These are phyloP conservation scores for Lepidochrysops patricia DNA, from an alignment of 2,888 invertebrate genomes.

Conservation along the genomic window DNA sequence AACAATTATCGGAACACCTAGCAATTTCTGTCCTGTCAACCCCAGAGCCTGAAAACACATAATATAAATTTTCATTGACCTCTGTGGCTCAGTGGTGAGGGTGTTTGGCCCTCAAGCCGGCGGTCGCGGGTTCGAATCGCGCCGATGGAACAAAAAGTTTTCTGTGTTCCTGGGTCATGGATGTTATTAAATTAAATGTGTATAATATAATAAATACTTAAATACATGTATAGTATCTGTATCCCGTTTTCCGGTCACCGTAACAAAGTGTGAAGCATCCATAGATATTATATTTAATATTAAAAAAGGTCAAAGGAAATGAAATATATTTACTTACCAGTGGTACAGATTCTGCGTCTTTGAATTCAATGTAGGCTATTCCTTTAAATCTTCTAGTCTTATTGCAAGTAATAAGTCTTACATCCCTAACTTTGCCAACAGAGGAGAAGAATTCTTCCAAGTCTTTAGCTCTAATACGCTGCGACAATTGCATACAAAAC, in stretches of 20 bases:
- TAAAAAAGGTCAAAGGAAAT: not conserved
- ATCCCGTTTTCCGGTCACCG: too few species aligned
- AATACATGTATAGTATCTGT: too few species aligned
- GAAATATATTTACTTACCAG: slow-evolving; percentile 75
- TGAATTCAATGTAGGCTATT: slow-evolving; percentile 99
- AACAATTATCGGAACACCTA: slow-evolving; percentile 97
- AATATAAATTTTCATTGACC: too few species aligned
- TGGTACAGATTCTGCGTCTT: slow-evolving; percentile 97
- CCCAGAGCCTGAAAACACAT: slow-evolving; percentile 89
- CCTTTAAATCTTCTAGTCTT: slow-evolving; percentile 99
- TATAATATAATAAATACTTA: too few species aligned
- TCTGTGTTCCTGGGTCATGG: too few species aligned
- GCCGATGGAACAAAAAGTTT: too few species aligned
- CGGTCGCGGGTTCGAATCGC: too few species aligned
- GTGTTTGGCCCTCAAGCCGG: too few species aligned
- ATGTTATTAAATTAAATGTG: too few species aligned
- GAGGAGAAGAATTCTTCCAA: slow-evolving; percentile 99
- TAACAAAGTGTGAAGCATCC: too few species aligned
- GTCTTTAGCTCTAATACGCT: slow-evolving; percentile 93
- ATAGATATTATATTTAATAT: not conserved
- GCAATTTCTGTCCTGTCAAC: slow-evolving; percentile 93
- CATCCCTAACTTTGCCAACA: slow-evolving; percentile 98
- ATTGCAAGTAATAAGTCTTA: slow-evolving; percentile 98
- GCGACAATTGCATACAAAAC: slow-evolving; percentile 98
- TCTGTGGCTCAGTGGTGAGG: too few species aligned